A percentile compares a stretch with the other conserved stretches of the same genome.
Evolutionary conservation across 2,888 invertebrate genomes (phyloP).

Genomic region (Ceraclea dissimilis): DNA sequence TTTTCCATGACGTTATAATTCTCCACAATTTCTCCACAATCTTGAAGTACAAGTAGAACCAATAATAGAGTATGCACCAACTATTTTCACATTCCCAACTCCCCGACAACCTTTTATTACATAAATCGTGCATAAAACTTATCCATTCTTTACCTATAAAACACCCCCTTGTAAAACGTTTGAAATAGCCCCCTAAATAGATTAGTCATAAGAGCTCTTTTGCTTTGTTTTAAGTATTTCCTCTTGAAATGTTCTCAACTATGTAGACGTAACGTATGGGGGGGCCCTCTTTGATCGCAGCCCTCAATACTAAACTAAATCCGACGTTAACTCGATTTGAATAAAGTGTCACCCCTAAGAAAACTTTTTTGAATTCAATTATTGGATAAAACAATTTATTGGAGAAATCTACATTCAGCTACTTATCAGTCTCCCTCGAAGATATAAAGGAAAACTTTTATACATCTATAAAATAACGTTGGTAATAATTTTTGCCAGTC

Average conservation of each 20-base stretch:
- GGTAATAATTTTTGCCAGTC: too few relatives aligned
- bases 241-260: not conserved
- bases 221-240: slow-evolving; percentile 21
- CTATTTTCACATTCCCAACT: slow-evolving; percentile 4
- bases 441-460: too few relatives aligned
- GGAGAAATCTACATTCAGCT: too few relatives aligned
- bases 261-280: not conserved
- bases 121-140: slow-evolving; percentile 26
- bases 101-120: slow-evolving; percentile 22
- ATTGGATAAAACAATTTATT: slow-evolving; percentile 10
- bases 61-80: slow-evolving; percentile 18
- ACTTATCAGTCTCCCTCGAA: too few relatives aligned
- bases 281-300: not conserved
- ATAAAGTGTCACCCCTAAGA: slow-evolving; percentile 22
- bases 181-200: slow-evolving; percentile 17
- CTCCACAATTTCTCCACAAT: slow-evolving; percentile 26
- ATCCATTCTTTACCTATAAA: slow-evolving; percentile 1
- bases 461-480: too few relatives aligned
- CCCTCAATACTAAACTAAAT: slow-evolving; percentile 16
- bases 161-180: slow-evolving; percentile 10
- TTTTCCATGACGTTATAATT: slow-evolving; percentile 16
- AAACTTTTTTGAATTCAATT: slow-evolving; percentile 3
- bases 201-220: slow-evolving; percentile 15
- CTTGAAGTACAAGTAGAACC: too few relatives aligned
- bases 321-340: slow-evolving; percentile 25